These are phyloP conservation scores for Saxidomus purpurata DNA, from an alignment of 1,140 invertebrate genomes.

Conservation along the genomic window DNA sequence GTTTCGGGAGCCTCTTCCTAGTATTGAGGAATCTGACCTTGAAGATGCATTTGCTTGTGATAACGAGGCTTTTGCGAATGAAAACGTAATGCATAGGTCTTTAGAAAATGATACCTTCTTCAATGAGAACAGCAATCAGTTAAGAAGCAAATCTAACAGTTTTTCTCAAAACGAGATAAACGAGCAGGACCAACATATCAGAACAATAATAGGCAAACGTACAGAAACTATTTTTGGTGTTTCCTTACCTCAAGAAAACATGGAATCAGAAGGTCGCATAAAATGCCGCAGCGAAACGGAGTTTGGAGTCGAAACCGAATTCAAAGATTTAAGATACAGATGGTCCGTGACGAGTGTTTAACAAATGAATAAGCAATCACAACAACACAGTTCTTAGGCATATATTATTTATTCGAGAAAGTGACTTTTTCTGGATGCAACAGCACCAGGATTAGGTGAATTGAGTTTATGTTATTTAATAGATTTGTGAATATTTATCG, in stretches of 20 bases:
- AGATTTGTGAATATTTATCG: too few relatives aligned
- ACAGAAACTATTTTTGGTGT: slow-evolving; percentile 59
- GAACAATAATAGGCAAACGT: neutral
- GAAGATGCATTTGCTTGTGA: slow-evolving; percentile 1
- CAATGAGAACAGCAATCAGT: neutral
- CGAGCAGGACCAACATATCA: slow-evolving; percentile 8
- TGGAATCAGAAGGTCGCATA: neutral
- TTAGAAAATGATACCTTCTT: neutral
- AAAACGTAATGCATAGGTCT: neutral
- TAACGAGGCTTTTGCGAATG: neutral
- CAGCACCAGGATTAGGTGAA: too few relatives aligned
- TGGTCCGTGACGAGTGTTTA: slow-evolving; percentile 64
- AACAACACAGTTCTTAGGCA: too few relatives aligned
- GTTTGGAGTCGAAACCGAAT: neutral
- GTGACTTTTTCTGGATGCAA: too few relatives aligned
- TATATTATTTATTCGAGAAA: too few relatives aligned
- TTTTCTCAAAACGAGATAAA: neutral
- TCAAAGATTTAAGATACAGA: slow-evolving; percentile 18
- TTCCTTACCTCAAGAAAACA: neutral
- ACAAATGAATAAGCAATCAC: too few relatives aligned
- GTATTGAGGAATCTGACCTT: slow-evolving; percentile 24
- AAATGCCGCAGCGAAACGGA: slow-evolving; percentile 1
- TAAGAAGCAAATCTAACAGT: neutral
- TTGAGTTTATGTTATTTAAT: too few relatives aligned
- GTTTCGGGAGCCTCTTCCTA: slow-evolving; percentile 24